Evolutionary conservation across 2,113 vertebrate genomes (phyloP).

Genomic region (Vimba vimba): DNA sequence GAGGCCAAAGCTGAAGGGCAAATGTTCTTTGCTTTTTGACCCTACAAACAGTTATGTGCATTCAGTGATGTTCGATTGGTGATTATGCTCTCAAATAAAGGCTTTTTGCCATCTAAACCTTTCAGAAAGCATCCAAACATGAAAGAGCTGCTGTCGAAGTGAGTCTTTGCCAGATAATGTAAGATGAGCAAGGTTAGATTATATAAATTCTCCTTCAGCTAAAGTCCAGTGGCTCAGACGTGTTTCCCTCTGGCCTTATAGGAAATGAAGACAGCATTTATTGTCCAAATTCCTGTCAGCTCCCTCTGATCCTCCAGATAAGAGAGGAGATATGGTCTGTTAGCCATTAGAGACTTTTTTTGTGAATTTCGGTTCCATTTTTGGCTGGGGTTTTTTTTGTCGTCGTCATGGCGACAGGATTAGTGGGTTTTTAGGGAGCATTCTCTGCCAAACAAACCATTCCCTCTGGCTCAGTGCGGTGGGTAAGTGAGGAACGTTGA

Average conservation of each 20-base stretch:
- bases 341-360: conserved; percentile 50
- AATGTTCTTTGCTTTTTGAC: conserved; percentile 2
- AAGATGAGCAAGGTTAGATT: conserved; percentile 1
- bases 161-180: neutral
- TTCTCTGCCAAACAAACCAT: conserved; percentile 43
- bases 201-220: neutral
- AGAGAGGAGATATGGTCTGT: conserved; percentile 61
- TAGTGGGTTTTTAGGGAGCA: conserved; percentile 64
- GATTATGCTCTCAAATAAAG: neutral
- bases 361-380: conserved; percentile 39
- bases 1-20: neutral
- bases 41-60: neutral
- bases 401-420: conserved; percentile 74
- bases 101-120: neutral
- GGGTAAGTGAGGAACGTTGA: conserved; percentile 58
- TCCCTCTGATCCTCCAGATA: conserved; percentile 50
- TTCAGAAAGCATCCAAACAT: neutral
- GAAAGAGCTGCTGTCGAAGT: neutral
- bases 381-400: neutral
- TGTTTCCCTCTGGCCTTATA: neutral
- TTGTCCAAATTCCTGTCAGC: conserved; percentile 46
- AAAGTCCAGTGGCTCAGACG: conserved; percentile 33
- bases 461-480: conserved; percentile 57
- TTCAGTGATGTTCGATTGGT: neutral
- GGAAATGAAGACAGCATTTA: conserved; percentile 37